Evolutionary conservation across 1,140 invertebrate genomes (phyloP).

Genomic region (Caenorhabditis elegans): DNA sequence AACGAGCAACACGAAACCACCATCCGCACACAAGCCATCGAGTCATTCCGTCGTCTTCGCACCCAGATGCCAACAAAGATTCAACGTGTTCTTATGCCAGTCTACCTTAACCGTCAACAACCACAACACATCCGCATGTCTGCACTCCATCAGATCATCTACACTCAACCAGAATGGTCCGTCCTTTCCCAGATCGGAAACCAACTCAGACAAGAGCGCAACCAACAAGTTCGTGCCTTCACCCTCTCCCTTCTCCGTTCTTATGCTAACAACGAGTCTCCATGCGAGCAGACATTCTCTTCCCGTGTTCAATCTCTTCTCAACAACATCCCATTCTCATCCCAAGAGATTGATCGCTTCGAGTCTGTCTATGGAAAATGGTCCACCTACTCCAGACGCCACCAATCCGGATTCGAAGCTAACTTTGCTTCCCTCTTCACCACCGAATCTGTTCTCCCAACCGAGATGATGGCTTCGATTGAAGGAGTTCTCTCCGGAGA

Average conservation of each 20-base stretch:
- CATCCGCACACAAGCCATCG: slow-evolving; percentile 58
- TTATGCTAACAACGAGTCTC: slow-evolving; percentile 50
- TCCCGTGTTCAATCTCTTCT: slow-evolving; percentile 33
- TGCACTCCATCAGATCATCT: slow-evolving; percentile 54
- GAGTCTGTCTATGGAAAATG: slow-evolving; percentile 46
- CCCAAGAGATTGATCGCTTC: slow-evolving; percentile 48
- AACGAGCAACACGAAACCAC: slow-evolving; percentile 46
- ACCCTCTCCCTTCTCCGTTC: slow-evolving; percentile 49
- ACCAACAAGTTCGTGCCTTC: slow-evolving; percentile 57
- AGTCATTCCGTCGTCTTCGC: slow-evolving; percentile 56
- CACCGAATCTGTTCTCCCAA: slow-evolving; percentile 43
- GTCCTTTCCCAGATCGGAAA: slow-evolving; percentile 59
- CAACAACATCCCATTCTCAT: slow-evolving; percentile 19
- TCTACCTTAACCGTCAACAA: slow-evolving; percentile 59
- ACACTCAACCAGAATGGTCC: slow-evolving; percentile 49
- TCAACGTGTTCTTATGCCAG: slow-evolving; percentile 56
- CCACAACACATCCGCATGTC: slow-evolving; percentile 55
- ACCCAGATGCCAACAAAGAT: slow-evolving; percentile 54
- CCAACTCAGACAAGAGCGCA: slow-evolving; percentile 50
- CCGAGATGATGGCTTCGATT: slow-evolving; percentile 45
- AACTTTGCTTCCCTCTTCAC: slow-evolving; percentile 57
- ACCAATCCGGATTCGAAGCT: slow-evolving; percentile 31
- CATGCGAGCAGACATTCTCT: slow-evolving; percentile 48
- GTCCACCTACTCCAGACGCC: slow-evolving; percentile 28
- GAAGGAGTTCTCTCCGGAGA: slow-evolving; percentile 53